Conservation (phyloP, 2,113 vertebrate genomes). For the Edolisoma coerulescens region DNA sequence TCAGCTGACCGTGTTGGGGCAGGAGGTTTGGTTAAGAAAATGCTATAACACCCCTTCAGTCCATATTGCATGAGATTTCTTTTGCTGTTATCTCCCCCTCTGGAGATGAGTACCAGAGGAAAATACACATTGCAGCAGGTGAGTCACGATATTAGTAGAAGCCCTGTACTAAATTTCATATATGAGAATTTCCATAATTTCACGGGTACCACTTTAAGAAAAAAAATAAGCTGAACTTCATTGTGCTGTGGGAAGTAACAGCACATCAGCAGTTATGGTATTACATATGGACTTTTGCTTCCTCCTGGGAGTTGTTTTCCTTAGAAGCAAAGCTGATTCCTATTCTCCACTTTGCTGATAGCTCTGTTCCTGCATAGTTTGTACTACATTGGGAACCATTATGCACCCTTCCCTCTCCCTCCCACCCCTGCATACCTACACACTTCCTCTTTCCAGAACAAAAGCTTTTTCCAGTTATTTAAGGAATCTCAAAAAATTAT, state of each 20-base stretch:
- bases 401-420: constrained; percentile 14
- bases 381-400: not conserved
- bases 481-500: not conserved
- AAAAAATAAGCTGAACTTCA: not conserved
- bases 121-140: not conserved
- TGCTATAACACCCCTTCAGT: not conserved
- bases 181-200: not conserved
- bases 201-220: not conserved
- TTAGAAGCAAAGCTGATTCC: constrained; percentile 48
- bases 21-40: not conserved
- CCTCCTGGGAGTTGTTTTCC: constrained; percentile 40
- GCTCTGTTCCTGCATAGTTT: constrained; percentile 5
- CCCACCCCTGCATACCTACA: not conserved
- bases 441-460: constrained; percentile 33
- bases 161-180: not conserved
- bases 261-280: not conserved
- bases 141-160: not conserved
- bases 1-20: not conserved
- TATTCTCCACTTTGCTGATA: constrained; percentile 52
- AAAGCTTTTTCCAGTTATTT: constrained; percentile 31
- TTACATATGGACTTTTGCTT: constrained; percentile 38
- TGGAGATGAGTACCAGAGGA: not conserved
- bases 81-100: not conserved
- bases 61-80: not conserved
- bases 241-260: not conserved